These are phyloP conservation scores for Phycodurus eques DNA, from an alignment of 2,113 vertebrate genomes.

Conservation along the genomic window DNA sequence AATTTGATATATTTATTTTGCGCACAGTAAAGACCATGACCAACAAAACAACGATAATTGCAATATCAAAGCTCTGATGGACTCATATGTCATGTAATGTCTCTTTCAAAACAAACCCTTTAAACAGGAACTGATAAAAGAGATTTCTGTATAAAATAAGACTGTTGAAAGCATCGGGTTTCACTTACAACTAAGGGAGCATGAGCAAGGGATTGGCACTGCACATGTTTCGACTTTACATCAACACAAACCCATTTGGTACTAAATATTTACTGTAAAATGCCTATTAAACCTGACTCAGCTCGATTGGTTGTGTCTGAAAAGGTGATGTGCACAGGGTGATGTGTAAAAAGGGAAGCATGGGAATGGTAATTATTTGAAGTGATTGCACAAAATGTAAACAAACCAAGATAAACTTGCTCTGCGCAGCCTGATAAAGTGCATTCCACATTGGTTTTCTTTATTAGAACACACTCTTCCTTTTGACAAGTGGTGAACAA, in stretches of 20 bases:
- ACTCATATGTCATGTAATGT: background rate
- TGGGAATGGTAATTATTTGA: background rate
- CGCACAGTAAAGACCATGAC: background rate
- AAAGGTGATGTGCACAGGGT: background rate
- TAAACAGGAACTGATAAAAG: background rate
- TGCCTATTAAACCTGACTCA: background rate
- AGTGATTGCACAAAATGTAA: slow-evolving; percentile 20
- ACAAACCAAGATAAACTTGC: slow-evolving; percentile 41
- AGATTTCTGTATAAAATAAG: background rate
- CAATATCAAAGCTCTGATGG: background rate
- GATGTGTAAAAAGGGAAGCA: slow-evolving; percentile 6
- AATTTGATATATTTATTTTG: slow-evolving; percentile 13
- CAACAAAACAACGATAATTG: background rate
- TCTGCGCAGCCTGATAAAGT: slow-evolving; percentile 22
- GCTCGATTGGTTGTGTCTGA: background rate
- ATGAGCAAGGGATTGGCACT: background rate
- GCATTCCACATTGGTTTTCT: slow-evolving; percentile 38
- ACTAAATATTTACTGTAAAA: background rate
- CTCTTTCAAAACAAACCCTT: background rate
- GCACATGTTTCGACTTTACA: slow-evolving; percentile 15
- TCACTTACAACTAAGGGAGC: background rate
- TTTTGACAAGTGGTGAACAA: background rate
- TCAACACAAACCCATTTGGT: background rate
- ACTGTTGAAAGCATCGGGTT: background rate
- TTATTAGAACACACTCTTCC: background rate